Evolutionary conservation across 2,113 vertebrate genomes (phyloP).

Genomic region (Apteryx mantelli): DNA sequence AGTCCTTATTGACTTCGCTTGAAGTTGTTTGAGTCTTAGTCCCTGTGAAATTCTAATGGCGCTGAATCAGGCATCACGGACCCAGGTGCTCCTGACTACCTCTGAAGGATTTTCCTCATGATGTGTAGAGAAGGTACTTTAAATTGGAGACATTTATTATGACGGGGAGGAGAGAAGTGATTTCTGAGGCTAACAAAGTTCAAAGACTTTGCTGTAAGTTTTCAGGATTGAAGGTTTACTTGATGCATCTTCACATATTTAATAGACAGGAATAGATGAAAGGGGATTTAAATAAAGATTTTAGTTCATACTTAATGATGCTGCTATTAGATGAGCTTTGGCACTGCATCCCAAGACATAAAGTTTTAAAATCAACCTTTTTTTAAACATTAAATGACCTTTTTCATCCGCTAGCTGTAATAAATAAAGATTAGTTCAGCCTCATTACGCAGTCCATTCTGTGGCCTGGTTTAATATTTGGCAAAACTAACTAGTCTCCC

Average conservation of each 20-base stretch:
- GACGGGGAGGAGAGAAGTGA: neutral
- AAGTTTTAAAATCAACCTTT: constrained; percentile 74
- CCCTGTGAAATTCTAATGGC: neutral
- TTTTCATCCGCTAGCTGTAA: constrained; percentile 66
- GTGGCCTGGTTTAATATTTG: constrained; percentile 41
- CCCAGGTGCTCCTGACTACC: neutral
- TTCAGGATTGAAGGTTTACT: constrained; percentile 67
- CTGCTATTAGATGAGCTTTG: constrained; percentile 59
- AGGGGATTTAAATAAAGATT: constrained; percentile 73
- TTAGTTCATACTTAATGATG: constrained; percentile 72
- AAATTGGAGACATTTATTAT: neutral
- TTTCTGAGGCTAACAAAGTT: constrained; percentile 60
- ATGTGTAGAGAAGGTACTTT: neutral
- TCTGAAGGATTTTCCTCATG: neutral
- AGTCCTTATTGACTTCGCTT: neutral
- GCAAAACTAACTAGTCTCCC: constrained; percentile 28
- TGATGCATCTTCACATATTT: constrained; percentile 41
- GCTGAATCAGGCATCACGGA: neutral
- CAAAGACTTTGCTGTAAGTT: constrained; percentile 61
- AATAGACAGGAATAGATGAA: constrained; percentile 71
- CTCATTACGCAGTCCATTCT: constrained; percentile 59
- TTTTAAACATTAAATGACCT: constrained; percentile 75
- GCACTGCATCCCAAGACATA: constrained; percentile 60
- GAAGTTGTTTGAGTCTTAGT: neutral
- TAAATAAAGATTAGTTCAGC: constrained; percentile 70